A percentile compares a stretch with the other conserved stretches of the same genome.
These are phyloP conservation scores for Ruditapes philippinarum DNA, from an alignment of 1,140 invertebrate species.

Conservation along the genomic window DNA sequence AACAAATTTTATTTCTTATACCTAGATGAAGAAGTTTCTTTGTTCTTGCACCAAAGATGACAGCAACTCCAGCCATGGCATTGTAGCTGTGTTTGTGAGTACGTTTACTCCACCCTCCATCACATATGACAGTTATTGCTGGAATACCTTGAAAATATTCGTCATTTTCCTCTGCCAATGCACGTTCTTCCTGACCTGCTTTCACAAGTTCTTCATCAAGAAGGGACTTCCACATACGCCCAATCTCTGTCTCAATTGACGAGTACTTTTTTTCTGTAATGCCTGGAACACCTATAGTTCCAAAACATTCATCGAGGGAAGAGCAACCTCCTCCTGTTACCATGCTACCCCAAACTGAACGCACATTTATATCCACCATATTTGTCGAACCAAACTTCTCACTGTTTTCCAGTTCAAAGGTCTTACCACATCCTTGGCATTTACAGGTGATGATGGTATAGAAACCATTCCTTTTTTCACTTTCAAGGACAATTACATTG, in stretches of 20 bases:
- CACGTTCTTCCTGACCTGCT: too few relatives aligned
- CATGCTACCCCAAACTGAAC: conserved; percentile 61
- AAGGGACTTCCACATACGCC: too few relatives aligned
- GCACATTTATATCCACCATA: conserved; percentile 26
- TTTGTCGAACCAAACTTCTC: not conserved
- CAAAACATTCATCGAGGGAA: conserved; percentile 20
- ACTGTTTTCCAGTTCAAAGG: not conserved
- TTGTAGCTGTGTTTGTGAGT: conserved; percentile 67
- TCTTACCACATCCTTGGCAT: not conserved
- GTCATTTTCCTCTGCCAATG: conserved; percentile 33
- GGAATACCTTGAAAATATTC: conserved; percentile 51
- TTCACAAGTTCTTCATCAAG: too few relatives aligned
- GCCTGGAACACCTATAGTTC: conserved; percentile 20
- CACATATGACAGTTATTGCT: conserved; percentile 57
- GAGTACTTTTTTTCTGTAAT: too few relatives aligned
- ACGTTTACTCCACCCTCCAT: conserved; percentile 65
- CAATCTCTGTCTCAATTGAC: too few relatives aligned
- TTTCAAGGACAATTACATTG: too few relatives aligned
- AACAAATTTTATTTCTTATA: conserved; percentile 72
- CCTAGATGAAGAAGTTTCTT: conserved; percentile 52
- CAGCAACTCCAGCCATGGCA: conserved; percentile 68
- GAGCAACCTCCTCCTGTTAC: conserved; percentile 37
- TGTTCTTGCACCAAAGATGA: conserved; percentile 82
- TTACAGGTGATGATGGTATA: not conserved
- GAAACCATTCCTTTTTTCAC: conserved; percentile 31